Base-by-base conservation (phyloP, 2,888 invertebrate species). In the Ethmia dodecea region DNA sequence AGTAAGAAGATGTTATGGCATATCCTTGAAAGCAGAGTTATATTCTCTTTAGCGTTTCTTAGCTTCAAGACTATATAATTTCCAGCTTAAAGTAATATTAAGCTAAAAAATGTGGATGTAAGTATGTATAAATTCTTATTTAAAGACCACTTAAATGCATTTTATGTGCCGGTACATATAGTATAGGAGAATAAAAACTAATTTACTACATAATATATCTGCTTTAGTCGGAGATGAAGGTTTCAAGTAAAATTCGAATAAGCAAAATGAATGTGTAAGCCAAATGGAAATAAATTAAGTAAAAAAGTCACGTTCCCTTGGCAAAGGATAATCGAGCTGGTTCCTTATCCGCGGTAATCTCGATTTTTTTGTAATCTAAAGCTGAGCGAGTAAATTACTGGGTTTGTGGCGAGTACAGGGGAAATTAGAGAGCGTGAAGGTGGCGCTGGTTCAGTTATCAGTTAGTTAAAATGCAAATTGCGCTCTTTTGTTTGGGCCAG, bases 391-490 rank as follows among this genome's bases (percentile, higher is more conserved):
- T 63, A 73, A 75, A 71, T 67, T 66, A 65, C 60, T 55, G 65
- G n/a, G n/a, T 64, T 67, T 62, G 49, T 51, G 55, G 52, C 48
- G 57, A 51, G 54, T 63, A 63, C 55, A 56, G 53, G 55, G 57
- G 59, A 72, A 73, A 75, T 75, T 70, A 71, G 59, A 67, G 61
- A 59, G 54, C 58, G 51, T 59, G 47, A 52, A 44, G 56, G 66
- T 57, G 53, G 63, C 56, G 60, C 62, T 60, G 57, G 65, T 58
- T 62, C 64, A 69, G 77, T 79, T 77, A 79, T 78, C 75, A 73
- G 75, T 73, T 74, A 68, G 72, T 78, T 80, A 78, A 78, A 79
- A 80, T 83, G 84, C 73, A 81, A 83, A 84, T 80, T 72, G 63
- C 68, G 64, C 61, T 66, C 72, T 73, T 81, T 80, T 79, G 80